These are phyloP conservation scores for Centropyge bicolor DNA, from an alignment of 2,797 vertebrate species.

Conservation along the genomic window DNA sequence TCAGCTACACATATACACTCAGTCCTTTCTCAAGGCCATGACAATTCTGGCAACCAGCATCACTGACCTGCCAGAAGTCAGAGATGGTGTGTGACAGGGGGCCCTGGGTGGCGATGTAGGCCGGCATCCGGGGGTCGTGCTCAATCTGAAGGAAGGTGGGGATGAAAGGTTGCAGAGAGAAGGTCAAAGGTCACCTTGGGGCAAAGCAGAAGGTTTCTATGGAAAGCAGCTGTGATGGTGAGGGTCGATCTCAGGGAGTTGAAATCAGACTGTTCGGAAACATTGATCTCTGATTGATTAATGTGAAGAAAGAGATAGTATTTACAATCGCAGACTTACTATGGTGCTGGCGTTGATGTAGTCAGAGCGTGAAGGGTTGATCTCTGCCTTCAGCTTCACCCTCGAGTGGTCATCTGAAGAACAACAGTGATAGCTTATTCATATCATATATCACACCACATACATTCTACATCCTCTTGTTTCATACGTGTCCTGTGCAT, in stretches of 20 bases:
- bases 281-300: no score
- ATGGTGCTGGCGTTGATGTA: constrained; percentile 98
- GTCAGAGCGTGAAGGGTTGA: constrained; percentile 93
- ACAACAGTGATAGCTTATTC: constrained; percentile 2
- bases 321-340: constrained; percentile 80
- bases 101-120: constrained; percentile 97
- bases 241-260: no score
- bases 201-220: neutral
- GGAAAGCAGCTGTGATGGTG: neutral
- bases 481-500: no score
- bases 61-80: constrained; percentile 97
- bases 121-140: constrained; percentile 97
- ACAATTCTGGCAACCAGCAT: no score
- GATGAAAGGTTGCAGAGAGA: constrained; percentile 34
- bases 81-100: constrained; percentile 96
- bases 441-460: neutral
- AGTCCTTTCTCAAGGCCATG: no score
- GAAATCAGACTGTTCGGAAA: no score
- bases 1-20: no score
- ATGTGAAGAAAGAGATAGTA: no score
- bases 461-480: no score
- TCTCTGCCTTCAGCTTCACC: constrained; percentile 93
- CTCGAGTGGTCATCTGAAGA: constrained; percentile 92
- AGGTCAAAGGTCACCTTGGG: constrained; percentile 31
- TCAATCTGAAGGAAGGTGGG: constrained; percentile 88